These are phyloP conservation scores for Yponomeuta evonymella DNA, from an alignment of 2,888 invertebrate genomes.

Conservation along the genomic window DNA sequence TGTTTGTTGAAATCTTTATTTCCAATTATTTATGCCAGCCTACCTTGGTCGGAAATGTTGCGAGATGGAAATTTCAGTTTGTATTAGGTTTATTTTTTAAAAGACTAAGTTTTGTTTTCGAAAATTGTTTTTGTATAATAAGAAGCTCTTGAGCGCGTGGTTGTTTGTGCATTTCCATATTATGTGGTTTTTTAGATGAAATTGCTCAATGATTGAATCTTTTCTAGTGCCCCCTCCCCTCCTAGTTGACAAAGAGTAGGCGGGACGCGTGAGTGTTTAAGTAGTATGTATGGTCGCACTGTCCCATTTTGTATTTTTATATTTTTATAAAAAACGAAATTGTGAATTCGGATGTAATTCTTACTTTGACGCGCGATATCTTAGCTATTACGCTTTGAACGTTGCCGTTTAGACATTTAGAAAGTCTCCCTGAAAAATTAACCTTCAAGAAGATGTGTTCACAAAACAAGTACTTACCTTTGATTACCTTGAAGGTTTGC, in stretches of 20 bases:
- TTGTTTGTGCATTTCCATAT: slow-evolving; percentile 43
- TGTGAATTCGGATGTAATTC: slow-evolving; percentile 69
- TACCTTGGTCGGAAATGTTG: not conserved
- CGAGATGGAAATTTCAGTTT: slow-evolving; percentile 4
- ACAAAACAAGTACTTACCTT: not conserved
- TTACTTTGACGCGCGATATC: slow-evolving; percentile 67
- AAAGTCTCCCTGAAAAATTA: not conserved
- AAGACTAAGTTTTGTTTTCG: not conserved
- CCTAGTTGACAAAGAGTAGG: slow-evolving; percentile 45
- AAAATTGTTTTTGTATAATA: slow-evolving; percentile 4
- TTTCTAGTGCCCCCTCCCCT: slow-evolving; percentile 53
- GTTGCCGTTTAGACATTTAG: slow-evolving; percentile 3
- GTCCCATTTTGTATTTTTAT: slow-evolving; percentile 76
- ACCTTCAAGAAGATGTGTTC: not conserved
- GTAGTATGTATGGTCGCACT: slow-evolving; percentile 57
- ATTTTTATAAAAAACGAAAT: slow-evolving; percentile 73
- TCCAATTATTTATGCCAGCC: not conserved
- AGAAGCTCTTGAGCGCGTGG: not conserved
- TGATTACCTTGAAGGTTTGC: slow-evolving; percentile 39
- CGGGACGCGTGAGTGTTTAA: slow-evolving; percentile 56
- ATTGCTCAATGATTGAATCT: slow-evolving; percentile 62
- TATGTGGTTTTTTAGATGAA: slow-evolving; percentile 54
- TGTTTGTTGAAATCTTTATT: slow-evolving; percentile 5
- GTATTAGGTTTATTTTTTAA: slow-evolving; percentile 14
- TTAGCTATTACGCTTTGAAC: slow-evolving; percentile 30